phyloP scores from a whole-genome alignment of 1,140 invertebrate species.

The Diploscapter pachys region DNA sequence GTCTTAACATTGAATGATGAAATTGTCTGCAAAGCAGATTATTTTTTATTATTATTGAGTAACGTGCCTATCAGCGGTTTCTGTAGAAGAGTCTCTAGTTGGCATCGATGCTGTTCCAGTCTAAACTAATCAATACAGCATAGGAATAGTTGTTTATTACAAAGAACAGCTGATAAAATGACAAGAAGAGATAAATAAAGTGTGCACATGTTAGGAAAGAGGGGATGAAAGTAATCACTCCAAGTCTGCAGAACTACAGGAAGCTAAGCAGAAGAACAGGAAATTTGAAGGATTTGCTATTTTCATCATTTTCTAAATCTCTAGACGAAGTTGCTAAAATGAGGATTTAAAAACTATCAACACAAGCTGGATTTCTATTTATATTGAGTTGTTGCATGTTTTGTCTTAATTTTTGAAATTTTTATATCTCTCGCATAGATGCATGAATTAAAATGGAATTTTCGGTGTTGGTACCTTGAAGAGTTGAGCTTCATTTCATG shows the following conservation, averaged over 20 bases:
- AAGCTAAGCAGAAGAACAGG: too few species aligned
- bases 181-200: constrained; percentile 7
- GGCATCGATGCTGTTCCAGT: constrained; percentile 34
- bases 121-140: background rate
- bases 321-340: too few species aligned
- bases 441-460: too few species aligned
- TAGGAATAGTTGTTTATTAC: background rate
- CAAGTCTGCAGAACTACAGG: background rate
- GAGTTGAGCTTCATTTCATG: too few species aligned
- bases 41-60: background rate
- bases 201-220: constrained; percentile 2
- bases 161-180: background rate
- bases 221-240: constrained; percentile 13
- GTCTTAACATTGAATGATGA: background rate
- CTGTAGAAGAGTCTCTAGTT: constrained; percentile 55
- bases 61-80: constrained; percentile 47
- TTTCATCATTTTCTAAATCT: too few species aligned
- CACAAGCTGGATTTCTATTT: too few species aligned
- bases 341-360: too few species aligned
- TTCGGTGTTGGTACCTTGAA: too few species aligned
- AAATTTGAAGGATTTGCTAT: too few species aligned
- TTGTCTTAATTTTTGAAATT: too few species aligned
- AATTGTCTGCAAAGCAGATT: background rate
- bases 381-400: too few species aligned
- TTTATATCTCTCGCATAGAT: too few species aligned